Conservation (phyloP, 2,113 vertebrate species). For the Paramormyrops kingsleyae region DNA sequence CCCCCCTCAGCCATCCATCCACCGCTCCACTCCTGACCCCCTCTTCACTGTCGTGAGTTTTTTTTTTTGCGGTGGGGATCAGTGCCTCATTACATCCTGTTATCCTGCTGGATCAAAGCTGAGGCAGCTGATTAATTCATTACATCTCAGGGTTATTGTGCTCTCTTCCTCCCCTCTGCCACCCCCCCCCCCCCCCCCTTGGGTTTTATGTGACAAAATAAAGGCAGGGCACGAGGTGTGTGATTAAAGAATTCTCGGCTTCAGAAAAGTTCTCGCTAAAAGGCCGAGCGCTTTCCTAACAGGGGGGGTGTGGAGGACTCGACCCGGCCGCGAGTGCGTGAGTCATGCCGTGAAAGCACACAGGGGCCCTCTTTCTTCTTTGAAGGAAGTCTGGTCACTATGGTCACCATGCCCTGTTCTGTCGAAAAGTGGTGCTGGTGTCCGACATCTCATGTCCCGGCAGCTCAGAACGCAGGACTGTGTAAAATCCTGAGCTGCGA, state of each 20-base stretch:
- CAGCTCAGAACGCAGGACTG: background rate
- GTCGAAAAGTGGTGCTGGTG: background rate
- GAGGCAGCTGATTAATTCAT: constrained; percentile 44
- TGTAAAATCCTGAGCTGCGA: background rate
- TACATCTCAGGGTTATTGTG: constrained; percentile 29
- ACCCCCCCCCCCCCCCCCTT: background rate
- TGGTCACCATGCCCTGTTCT: background rate
- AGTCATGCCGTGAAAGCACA: background rate
- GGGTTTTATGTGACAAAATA: constrained; percentile 27
- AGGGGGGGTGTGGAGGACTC: background rate
- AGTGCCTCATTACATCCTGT: constrained; percentile 28
- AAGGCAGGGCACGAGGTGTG: background rate
- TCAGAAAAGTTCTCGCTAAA: constrained; percentile 9
- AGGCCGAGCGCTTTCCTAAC: background rate
- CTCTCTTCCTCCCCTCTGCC: constrained; percentile 22
- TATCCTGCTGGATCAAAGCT: constrained; percentile 50
- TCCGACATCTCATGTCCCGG: background rate
- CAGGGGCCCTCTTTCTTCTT: background rate
- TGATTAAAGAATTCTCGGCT: constrained; percentile 5
- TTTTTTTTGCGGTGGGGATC: constrained; percentile 28
- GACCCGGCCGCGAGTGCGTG: background rate
- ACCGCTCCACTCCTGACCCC: background rate
- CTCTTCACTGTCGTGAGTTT: background rate
- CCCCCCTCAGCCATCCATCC: background rate
- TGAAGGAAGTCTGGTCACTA: background rate